Evolutionary conservation across 2,888 invertebrate species (phyloP).

Genomic region (Macaria notata): DNA sequence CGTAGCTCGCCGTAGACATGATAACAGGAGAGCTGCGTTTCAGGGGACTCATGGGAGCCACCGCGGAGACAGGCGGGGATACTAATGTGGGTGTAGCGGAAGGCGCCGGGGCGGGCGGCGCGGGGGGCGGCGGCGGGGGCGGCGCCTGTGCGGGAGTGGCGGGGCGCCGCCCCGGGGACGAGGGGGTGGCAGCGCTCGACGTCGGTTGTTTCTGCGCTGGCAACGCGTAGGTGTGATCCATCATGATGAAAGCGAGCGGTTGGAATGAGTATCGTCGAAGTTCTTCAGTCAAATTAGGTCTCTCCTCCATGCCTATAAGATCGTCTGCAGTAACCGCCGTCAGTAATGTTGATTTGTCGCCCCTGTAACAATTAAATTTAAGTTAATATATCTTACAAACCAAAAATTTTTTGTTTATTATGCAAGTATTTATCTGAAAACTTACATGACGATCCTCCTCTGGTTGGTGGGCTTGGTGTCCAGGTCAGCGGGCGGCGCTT

Average conservation of each 20-base stretch:
- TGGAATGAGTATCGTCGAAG: constrained; percentile 75
- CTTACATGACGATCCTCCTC: constrained; percentile 74
- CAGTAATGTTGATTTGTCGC: constrained; percentile 72
- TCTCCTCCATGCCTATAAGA: constrained; percentile 76
- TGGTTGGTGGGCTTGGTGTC: constrained; percentile 62
- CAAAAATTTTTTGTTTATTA: too few species aligned
- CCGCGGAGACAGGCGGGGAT: constrained; percentile 50
- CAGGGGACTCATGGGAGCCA: constrained; percentile 61
- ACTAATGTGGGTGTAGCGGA: constrained; percentile 47
- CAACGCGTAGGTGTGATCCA: constrained; percentile 77
- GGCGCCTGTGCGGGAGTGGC: constrained; percentile 38
- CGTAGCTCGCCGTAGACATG: constrained; percentile 70
- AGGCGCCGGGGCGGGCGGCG: constrained; percentile 36
- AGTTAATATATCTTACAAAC: not conserved
- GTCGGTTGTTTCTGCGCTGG: constrained; percentile 69
- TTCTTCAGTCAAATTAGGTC: constrained; percentile 74
- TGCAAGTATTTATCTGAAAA: too few species aligned
- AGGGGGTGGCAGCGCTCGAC: constrained; percentile 24
- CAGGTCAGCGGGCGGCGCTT: constrained; percentile 42
- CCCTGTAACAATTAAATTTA: constrained; percentile 47
- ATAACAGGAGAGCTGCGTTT: constrained; percentile 64
- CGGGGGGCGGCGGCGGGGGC: constrained; percentile 30
- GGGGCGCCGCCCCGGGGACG: constrained; percentile 25
- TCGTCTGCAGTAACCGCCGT: constrained; percentile 78
- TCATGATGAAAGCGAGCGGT: constrained; percentile 71